Base-by-base conservation (phyloP, 1,140 invertebrate species). In the Polypedilum pembai region DNA sequence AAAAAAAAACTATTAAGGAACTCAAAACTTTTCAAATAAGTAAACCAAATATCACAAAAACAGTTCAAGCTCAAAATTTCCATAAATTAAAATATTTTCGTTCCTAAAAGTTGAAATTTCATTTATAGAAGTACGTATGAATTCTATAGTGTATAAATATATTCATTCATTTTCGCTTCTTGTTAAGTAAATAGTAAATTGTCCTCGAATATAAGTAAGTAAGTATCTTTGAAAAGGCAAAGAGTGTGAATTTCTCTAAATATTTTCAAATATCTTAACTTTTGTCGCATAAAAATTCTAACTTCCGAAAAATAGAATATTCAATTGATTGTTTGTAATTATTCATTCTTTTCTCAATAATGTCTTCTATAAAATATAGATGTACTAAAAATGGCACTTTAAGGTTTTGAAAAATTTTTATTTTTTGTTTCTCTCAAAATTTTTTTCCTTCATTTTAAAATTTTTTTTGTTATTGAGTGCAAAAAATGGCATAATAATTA, bases 381-480 rank as follows among this genome's bases (percentile, higher is more conserved):
- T 15, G 45, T 56, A 56, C 45, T 56, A 56, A 56, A 56, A 56
- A 56, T 56, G 45, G 45, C 45, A 56, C 45, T 56, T 56, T 56
- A 56, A 56, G 45, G 45, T 56, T 15, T 56, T 56, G 4, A 56
- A 56, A 56, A 56, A 12, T 56, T 56, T 56, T n/a, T 56, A n/a
- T 56, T 56, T 45, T 56, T 56, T 56, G n/a, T n/a, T n/a, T n/a
- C n/a, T 56, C 45, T n/a, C 45, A 56, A n/a, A n/a, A 12, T 12
- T 56, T 56, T 15, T 56, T 56, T 56, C 12, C n/a, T 4, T 56
- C 45, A 15, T 56, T n/a, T 12, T n/a, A n/a, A 56, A 15, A 56
- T n/a, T 56, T n/a, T 56, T 56, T 56, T 56, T 15, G n/a, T 56
- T 56, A 15, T 56, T n/a, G 45, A 56, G 45, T 56, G 45, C 45